These are phyloP conservation scores for Pachyseris speciosa DNA, from an alignment of 64 coral and sea anemone genomes.

Conservation along the genomic window DNA sequence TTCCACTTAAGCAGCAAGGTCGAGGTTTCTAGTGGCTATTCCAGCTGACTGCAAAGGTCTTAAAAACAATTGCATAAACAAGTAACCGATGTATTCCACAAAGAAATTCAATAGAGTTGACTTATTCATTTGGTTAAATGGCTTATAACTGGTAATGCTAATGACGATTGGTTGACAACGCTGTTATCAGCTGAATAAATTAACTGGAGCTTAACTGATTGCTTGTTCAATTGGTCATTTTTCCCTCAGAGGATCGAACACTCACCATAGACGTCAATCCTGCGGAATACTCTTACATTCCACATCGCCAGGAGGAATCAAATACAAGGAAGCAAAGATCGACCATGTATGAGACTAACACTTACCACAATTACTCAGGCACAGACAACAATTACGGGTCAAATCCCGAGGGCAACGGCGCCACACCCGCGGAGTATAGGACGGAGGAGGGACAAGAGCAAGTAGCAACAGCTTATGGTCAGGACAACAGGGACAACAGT, in stretches of 20 bases:
- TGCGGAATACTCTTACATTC: conserved; percentile 29
- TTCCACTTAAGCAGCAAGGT: no score
- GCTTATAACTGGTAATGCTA: no score
- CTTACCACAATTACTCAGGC: conserved; percentile 13
- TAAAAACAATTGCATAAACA: no score
- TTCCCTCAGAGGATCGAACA: conserved; percentile 42
- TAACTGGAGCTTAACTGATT: not conserved
- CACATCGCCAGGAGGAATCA: not conserved
- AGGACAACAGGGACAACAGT: not conserved
- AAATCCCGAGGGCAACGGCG: not conserved
- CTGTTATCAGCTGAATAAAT: no score
- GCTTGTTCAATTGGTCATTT: not conserved
- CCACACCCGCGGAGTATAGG: not conserved
- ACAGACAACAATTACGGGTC: conserved; percentile 24
- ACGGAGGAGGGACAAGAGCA: conserved; percentile 67
- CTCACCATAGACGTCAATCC: conserved; percentile 60
- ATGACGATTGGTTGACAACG: no score
- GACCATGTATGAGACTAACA: not conserved
- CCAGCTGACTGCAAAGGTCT: no score
- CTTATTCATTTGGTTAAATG: no score
- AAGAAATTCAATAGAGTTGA: no score
- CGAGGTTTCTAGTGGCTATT: no score
- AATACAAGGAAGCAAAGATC: conserved; percentile 55
- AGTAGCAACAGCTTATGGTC: conserved; percentile 69
- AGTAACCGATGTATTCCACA: no score